phyloP scores from a whole-genome alignment of 2,797 vertebrate species.

The Psittacula derbiana region DNA sequence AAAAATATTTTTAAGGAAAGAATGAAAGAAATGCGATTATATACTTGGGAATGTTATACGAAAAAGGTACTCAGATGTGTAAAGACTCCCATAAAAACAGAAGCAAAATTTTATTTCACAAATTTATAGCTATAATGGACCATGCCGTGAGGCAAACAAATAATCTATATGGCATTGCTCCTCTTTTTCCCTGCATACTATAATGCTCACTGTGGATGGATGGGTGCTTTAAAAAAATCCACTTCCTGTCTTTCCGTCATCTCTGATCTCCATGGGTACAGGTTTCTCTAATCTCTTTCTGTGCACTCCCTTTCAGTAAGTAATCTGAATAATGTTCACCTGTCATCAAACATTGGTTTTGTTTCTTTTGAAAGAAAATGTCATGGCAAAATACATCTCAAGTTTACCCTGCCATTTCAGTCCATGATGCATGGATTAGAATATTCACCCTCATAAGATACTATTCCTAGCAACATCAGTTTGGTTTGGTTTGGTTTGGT shows the following conservation, averaged over 20 bases:
- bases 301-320: neutral
- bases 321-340: neutral
- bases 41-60: neutral
- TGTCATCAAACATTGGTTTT: neutral
- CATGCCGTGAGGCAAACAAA: neutral
- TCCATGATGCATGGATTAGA: fast-evolving
- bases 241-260: neutral
- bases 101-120: neutral
- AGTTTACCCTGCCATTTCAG: neutral
- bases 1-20: neutral
- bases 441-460: neutral
- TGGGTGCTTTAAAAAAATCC: neutral
- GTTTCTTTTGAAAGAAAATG: neutral
- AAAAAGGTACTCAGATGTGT: neutral
- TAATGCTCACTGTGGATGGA: neutral
- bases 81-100: neutral
- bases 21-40: neutral
- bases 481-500: fast-evolving
- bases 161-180: neutral
- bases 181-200: neutral
- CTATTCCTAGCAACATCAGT: fast-evolving
- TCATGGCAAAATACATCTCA: neutral
- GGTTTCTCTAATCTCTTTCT: neutral
- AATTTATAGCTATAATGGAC: neutral
- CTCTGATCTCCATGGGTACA: neutral